phyloP scores from a whole-genome alignment of 2,113 vertebrate genomes.

The Isurus oxyrinchus region DNA sequence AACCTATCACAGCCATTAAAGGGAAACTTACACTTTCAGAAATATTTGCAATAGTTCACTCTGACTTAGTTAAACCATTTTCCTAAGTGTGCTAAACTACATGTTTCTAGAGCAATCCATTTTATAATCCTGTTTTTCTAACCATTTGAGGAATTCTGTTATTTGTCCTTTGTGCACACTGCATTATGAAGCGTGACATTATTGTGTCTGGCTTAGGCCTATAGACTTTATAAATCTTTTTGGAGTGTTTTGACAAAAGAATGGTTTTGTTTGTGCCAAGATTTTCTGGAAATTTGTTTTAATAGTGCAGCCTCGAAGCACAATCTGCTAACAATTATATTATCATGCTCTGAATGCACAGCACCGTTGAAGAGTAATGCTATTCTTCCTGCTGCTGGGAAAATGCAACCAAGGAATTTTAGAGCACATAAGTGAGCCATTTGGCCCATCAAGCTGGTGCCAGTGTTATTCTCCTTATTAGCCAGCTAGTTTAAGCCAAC shows the following conservation, averaged over 20 bases:
- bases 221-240: neutral
- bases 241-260: neutral
- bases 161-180: no score
- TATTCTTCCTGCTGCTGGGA: neutral
- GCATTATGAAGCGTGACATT: neutral
- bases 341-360: neutral
- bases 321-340: slow-evolving; percentile 6
- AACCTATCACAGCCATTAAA: neutral
- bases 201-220: neutral
- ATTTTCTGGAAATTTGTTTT: slow-evolving; percentile 2
- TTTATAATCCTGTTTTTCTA: neutral
- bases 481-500: neutral
- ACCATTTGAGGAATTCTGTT: neutral
- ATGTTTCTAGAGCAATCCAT: neutral
- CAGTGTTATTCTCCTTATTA: neutral
- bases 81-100: neutral
- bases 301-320: neutral
- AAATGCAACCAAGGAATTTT: neutral
- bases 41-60: neutral
- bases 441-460: neutral
- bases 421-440: neutral
- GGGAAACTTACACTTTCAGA: neutral
- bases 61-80: neutral
- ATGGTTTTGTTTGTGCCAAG: neutral
- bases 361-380: neutral